Conservation (phyloP, 2,797 vertebrate species). For the Sebastes baramenuke region DNA sequence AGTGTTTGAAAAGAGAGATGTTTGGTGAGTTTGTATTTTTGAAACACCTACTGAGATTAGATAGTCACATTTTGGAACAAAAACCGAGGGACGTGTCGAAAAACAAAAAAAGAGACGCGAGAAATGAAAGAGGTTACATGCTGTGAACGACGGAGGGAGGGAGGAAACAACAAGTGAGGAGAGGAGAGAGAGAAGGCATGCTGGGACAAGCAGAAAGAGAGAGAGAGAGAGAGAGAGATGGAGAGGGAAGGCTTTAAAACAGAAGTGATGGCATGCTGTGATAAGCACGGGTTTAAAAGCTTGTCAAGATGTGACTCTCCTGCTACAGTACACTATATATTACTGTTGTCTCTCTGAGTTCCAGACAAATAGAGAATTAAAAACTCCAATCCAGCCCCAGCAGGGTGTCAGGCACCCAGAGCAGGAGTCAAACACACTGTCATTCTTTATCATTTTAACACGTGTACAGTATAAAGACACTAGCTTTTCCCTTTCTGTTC, state of each 20-base stretch:
- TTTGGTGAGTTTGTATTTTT: conserved; percentile 16
- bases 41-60: conserved; percentile 25
- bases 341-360: not conserved
- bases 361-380: not conserved
- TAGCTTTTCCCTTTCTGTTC: no score
- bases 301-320: conserved; percentile 16
- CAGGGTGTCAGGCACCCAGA: not conserved
- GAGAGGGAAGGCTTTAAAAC: conserved; percentile 21
- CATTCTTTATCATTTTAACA: not conserved
- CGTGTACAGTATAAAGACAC: not conserved
- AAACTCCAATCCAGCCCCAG: not conserved
- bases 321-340: not conserved
- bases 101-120: conserved; percentile 11
- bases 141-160: conserved; percentile 25
- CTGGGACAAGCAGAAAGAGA: conserved; percentile 39
- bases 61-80: not conserved
- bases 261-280: conserved; percentile 49
- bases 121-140: conserved; percentile 22
- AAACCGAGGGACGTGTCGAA: not conserved
- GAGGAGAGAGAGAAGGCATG: conserved; percentile 1
- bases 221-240: not conserved
- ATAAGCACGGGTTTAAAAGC: conserved; percentile 45
- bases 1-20: not conserved
- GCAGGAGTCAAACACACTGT: not conserved
- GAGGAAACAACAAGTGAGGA: not conserved